Conservation (phyloP, 35 echinoderm and acorn worm species). For the Ophiothrix spiculata region DNA sequence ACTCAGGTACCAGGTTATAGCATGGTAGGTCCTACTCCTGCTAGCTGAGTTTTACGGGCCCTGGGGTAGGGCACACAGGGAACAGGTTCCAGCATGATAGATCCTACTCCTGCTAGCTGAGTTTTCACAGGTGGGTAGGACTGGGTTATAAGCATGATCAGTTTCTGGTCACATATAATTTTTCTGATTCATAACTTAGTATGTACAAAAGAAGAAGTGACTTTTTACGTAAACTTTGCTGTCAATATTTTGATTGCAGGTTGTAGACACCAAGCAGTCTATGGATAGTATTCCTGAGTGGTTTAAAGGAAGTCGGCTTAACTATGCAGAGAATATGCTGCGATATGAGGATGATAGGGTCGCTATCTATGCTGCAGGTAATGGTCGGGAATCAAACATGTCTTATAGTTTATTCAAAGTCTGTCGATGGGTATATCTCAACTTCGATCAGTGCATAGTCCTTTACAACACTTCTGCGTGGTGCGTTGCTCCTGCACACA, state of each 20-base stretch:
- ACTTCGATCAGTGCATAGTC: too few species aligned
- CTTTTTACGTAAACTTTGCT: not conserved
- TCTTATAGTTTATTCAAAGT: too few species aligned
- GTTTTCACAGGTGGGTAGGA: not conserved
- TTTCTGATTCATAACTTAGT: not conserved
- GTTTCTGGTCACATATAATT: not conserved
- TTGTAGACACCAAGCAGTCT: slow-evolving; percentile 67
- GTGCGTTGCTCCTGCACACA: too few species aligned
- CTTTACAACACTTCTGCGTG: too few species aligned
- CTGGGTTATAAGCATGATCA: not conserved
- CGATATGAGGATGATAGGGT: slow-evolving; percentile 75
- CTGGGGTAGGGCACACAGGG: not conserved
- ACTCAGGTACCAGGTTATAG: too few species aligned
- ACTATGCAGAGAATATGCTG: slow-evolving; percentile 94
- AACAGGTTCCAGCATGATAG: not conserved
- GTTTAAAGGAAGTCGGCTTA: slow-evolving; percentile 83
- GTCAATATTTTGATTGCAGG: slow-evolving; percentile 49
- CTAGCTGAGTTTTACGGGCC: too few species aligned
- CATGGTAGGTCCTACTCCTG: too few species aligned
- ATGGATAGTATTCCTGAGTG: slow-evolving; percentile 87
- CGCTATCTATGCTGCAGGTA: slow-evolving; percentile 88
- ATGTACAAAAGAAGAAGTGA: not conserved
- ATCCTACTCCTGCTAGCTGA: too few species aligned
- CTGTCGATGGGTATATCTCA: too few species aligned
- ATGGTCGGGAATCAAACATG: too few species aligned